Base-by-base conservation (phyloP, 2,113 vertebrate species). In the Tor tambroides region DNA sequence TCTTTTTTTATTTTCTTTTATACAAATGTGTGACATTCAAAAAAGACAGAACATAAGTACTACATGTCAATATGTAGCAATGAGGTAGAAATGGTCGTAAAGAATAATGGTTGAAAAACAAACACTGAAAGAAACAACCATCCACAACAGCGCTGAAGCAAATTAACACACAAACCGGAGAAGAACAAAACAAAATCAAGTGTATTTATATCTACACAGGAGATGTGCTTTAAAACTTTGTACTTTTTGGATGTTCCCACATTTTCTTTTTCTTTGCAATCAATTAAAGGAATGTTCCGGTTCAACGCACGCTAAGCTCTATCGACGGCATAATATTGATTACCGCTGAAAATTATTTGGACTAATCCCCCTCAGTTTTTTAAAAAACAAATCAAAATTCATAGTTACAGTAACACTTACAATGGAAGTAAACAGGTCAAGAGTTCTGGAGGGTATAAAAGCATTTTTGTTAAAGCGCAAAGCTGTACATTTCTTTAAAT, bases 51-150 rank as follows among this genome's bases (percentile, higher is more conserved):
- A 98, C 97, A 96, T 96, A 97, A 95, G 96, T 97, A 98, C 97
- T 98, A 98, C 97, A 98, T 97, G 96, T 97, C 97, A 97, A 96
- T 97, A 98, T 98, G 97, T 97, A 98, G 97, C 96, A 97, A 99
- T 99, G 97, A 99, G 98, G 98, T 99, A 99, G 98, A 97, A 98
- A 98, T 98, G 97, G 97, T 98, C 96, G 95, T 96, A 97, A 97
- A 97, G 96, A 96, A 96, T 93, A 95, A 98, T 94, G 93, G 92
- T 92, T 94, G 94, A 96, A 95, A 93, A 93, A 92, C 95, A 92
- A 93, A 95, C 92, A 93, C 94, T 94, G 91, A 90, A 92, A 90
- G 90, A 80, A 89, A 93, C 84, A 87, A 86, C 86, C 88, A 88
- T 86, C 86, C 87, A 88, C 85, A 91, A 85, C 86, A 91, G 86